Percentiles rank a stretch among this genome's conserved stretches.
These are phyloP conservation scores for Pseudococcus jackbeardsleyi DNA, from an alignment of 2,888 invertebrate species.

Conservation along the genomic window DNA sequence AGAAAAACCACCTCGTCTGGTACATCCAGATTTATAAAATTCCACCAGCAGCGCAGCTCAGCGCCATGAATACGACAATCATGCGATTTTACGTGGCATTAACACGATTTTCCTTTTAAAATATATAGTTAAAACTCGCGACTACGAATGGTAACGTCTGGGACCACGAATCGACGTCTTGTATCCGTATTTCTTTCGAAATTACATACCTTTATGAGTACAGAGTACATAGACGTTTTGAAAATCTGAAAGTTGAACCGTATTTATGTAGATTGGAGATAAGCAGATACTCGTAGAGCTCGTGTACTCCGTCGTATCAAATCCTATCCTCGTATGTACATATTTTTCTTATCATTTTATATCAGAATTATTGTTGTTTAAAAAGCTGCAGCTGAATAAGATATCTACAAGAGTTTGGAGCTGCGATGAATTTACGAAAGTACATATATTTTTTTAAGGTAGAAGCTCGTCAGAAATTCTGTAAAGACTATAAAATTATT, in stretches of 20 bases:
- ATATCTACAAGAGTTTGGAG: not conserved
- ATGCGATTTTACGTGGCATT: slow-evolving; percentile 38
- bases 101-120: slow-evolving; percentile 52
- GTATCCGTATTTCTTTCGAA: slow-evolving; percentile 7
- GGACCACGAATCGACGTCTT: not conserved
- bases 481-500: too few species aligned
- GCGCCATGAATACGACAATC: not conserved
- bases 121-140: not conserved
- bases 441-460: too few species aligned
- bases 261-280: not conserved
- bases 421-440: not conserved
- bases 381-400: not conserved
- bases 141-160: not conserved
- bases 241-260: not conserved
- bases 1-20: not conserved
- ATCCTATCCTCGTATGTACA: not conserved
- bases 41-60: not conserved
- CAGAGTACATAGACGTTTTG: not conserved
- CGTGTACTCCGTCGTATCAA: not conserved
- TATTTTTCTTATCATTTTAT: not conserved
- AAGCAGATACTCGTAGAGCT: not conserved
- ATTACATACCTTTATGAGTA: slow-evolving; percentile 39
- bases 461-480: too few species aligned
- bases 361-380: not conserved
- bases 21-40: slow-evolving; percentile 25